These are phyloP conservation scores for Acrobasis repandana DNA, from an alignment of 2,888 invertebrate genomes.

Conservation along the genomic window DNA sequence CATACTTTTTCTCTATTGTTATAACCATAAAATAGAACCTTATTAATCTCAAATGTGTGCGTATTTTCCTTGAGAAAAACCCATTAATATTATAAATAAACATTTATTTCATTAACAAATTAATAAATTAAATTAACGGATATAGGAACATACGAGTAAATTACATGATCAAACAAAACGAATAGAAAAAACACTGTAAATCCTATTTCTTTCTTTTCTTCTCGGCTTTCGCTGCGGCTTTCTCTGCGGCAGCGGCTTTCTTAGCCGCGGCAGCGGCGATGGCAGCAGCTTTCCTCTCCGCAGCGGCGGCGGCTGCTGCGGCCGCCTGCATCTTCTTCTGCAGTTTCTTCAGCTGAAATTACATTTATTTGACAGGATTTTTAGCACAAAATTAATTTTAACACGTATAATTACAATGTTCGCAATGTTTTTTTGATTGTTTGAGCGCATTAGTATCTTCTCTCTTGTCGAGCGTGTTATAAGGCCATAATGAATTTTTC, in stretches of 20 bases:
- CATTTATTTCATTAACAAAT: conserved; percentile 1
- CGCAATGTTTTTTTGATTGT: too few relatives aligned
- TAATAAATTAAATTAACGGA: conserved; percentile 5
- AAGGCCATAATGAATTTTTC: too few relatives aligned
- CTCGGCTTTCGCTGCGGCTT: not conserved
- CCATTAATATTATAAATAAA: not conserved
- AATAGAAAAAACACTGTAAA: not conserved
- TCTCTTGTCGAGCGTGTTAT: too few relatives aligned
- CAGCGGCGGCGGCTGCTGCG: conserved; percentile 39
- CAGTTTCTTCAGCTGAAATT: conserved; percentile 56
- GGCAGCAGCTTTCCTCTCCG: conserved; percentile 36
- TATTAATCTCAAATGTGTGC: too few relatives aligned
- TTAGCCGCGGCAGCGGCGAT: conserved; percentile 38
- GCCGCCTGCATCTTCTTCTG: conserved; percentile 57
- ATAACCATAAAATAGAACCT: too few relatives aligned
- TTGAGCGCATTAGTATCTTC: too few relatives aligned
- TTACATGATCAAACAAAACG: not conserved
- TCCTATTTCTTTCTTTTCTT: conserved; percentile 1
- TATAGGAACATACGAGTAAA: not conserved
- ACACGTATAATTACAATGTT: too few relatives aligned
- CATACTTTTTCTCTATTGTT: too few relatives aligned
- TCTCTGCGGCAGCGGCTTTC: not conserved
- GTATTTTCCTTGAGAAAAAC: too few relatives aligned
- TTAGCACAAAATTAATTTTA: too few relatives aligned
- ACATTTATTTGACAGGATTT: not conserved